Conservation (phyloP, 2,113 vertebrate species). For the human region DNA sequence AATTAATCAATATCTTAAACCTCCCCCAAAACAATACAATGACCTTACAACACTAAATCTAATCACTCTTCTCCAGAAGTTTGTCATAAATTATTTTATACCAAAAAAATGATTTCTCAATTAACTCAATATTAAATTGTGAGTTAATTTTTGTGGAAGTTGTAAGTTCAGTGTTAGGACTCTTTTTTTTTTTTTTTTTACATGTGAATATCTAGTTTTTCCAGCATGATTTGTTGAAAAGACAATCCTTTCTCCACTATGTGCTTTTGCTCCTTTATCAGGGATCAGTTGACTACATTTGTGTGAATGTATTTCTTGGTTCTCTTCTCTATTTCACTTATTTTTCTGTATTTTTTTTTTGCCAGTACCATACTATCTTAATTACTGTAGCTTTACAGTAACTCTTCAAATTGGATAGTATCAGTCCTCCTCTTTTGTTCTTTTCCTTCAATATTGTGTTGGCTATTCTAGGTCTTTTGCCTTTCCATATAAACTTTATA, state of each 20-base stretch:
- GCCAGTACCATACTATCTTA: neutral
- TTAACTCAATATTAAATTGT: neutral
- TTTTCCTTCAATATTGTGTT: neutral
- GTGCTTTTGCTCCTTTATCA: neutral
- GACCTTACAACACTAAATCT: neutral
- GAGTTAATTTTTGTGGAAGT: neutral
- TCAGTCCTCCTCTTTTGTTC: neutral
- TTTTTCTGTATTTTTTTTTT: neutral
- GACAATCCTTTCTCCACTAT: neutral
- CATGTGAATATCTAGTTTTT: neutral
- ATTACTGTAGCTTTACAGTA: neutral
- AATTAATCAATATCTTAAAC: neutral
- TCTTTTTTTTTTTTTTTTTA: neutral
- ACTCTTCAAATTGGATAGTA: neutral
- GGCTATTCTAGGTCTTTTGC: neutral
- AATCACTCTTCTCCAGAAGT: neutral
- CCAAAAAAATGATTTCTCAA: neutral
- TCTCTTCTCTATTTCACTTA: neutral
- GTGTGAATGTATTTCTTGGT: neutral
- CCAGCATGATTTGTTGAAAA: neutral
- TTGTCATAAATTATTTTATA: constrained; percentile 5
- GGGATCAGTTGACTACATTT: neutral
- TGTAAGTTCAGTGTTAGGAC: neutral
- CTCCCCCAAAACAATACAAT: neutral
- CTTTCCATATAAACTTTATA: neutral